These are phyloP conservation scores for Drosophila auraria DNA, from an alignment of 1,140 invertebrate genomes.

Conservation along the genomic window DNA sequence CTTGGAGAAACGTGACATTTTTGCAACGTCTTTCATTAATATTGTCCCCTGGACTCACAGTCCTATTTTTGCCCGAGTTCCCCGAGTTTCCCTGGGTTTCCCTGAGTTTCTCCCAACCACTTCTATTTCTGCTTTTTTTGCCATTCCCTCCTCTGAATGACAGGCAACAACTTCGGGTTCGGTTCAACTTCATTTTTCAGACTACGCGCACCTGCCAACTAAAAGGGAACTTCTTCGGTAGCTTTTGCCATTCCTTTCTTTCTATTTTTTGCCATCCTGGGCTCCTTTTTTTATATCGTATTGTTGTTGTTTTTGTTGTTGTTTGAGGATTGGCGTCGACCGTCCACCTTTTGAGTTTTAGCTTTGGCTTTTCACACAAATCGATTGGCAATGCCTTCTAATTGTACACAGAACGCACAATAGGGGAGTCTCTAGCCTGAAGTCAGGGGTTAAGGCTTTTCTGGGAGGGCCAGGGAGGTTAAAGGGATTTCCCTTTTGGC, in stretches of 20 bases:
- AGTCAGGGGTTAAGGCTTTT: constrained; percentile 16
- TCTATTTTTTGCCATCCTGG: constrained; percentile 33
- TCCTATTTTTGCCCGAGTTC: constrained; percentile 13
- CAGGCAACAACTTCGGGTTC: constrained; percentile 69
- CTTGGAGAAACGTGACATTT: constrained; percentile 58
- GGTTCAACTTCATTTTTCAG: constrained; percentile 79
- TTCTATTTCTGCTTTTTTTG: constrained; percentile 30
- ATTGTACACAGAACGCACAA: constrained; percentile 72
- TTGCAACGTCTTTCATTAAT: constrained; percentile 66
- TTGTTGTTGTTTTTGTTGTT: constrained; percentile 16
- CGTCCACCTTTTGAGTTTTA: constrained; percentile 74
- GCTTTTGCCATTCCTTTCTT: constrained; percentile 43
- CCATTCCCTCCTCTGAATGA: constrained; percentile 53
- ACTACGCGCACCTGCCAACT: constrained; percentile 71
- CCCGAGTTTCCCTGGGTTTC: constrained; percentile 6
- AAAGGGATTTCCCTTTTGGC: constrained; percentile 61
- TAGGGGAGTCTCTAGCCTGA: constrained; percentile 48
- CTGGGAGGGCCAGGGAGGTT: neutral
- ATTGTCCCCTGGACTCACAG: constrained; percentile 38
- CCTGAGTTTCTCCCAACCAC: constrained; percentile 7
- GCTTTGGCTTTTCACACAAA: constrained; percentile 79
- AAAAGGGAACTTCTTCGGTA: constrained; percentile 48
- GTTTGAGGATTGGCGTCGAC: constrained; percentile 42
- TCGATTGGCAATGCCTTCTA: constrained; percentile 83
- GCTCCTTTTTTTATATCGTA: constrained; percentile 32